Conservation (phyloP, 64 coral and sea anemone species). For the Porites lutea region DNA sequence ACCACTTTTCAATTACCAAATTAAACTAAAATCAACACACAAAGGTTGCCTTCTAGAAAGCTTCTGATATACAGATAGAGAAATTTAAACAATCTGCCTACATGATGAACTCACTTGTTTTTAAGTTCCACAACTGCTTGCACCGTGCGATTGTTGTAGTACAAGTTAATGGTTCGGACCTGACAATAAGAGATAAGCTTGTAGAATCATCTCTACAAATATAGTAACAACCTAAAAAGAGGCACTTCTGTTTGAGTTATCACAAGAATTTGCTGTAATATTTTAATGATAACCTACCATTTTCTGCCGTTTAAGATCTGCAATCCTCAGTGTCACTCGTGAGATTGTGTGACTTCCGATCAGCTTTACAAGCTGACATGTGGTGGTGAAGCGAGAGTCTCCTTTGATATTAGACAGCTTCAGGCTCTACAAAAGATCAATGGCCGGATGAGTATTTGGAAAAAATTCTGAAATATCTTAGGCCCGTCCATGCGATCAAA, state of each 20-base stretch:
- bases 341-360: slow-evolving; percentile 98
- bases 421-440: slow-evolving; percentile 65
- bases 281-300: slow-evolving; percentile 69
- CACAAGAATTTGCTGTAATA: background rate
- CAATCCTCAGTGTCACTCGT: slow-evolving; percentile 89
- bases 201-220: background rate
- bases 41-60: too few species aligned
- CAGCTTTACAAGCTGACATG: slow-evolving; percentile 95
- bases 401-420: slow-evolving; percentile 96
- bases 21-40: background rate
- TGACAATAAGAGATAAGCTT: slow-evolving; percentile 10
- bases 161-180: slow-evolving; percentile 97
- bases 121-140: slow-evolving; percentile 99
- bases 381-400: slow-evolving; percentile 95
- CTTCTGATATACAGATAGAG: too few species aligned
- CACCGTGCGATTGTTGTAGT: slow-evolving; percentile 97
- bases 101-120: slow-evolving; percentile 85
- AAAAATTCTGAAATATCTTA: background rate
- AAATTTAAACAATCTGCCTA: too few species aligned
- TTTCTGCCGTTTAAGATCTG: slow-evolving; percentile 98
- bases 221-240: too few species aligned
- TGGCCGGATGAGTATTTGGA: background rate
- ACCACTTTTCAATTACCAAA: too few species aligned
- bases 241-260: background rate
- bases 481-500: too few species aligned